Percentiles rank a stretch among this genome's conserved stretches.
Evolutionary conservation across 2,797 vertebrate species (phyloP).

Genomic region (Cyprinella venusta): DNA sequence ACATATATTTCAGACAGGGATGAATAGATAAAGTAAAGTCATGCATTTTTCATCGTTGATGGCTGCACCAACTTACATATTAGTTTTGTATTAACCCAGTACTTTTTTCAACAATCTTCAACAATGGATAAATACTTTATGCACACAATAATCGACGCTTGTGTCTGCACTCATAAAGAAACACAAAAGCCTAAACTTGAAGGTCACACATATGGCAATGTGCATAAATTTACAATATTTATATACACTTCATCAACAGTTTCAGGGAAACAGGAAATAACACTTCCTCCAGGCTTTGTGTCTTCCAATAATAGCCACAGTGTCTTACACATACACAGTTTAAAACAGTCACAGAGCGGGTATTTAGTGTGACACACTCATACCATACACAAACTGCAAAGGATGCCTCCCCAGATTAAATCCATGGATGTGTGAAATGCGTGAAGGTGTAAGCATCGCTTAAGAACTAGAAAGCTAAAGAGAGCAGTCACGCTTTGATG

Average conservation of each 20-base stretch:
- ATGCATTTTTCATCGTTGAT: neutral
- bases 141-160: neutral
- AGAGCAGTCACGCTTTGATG: constrained; percentile 44
- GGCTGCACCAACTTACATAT: neutral
- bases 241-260: constrained; percentile 8
- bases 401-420: constrained; percentile 34
- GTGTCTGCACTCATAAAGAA: neutral
- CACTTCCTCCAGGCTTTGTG: neutral
- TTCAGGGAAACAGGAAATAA: constrained; percentile 13
- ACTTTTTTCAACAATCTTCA: neutral
- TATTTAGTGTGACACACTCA: constrained; percentile 38
- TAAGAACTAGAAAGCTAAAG: constrained; percentile 29
- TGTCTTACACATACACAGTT: constrained; percentile 15
- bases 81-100: neutral
- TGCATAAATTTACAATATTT: constrained; percentile 1
- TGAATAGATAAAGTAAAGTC: neutral
- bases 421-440: constrained; percentile 43
- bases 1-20: neutral
- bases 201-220: neutral
- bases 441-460: constrained; percentile 40
- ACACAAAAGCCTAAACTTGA: neutral
- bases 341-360: constrained; percentile 1
- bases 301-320: constrained; percentile 24
- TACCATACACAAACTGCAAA: constrained; percentile 9
- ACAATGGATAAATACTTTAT: neutral